Percentiles rank a stretch among this genome's conserved stretches.
Evolutionary conservation across 1,140 invertebrate species (phyloP).

Genomic region (Cyclina sinensis): DNA sequence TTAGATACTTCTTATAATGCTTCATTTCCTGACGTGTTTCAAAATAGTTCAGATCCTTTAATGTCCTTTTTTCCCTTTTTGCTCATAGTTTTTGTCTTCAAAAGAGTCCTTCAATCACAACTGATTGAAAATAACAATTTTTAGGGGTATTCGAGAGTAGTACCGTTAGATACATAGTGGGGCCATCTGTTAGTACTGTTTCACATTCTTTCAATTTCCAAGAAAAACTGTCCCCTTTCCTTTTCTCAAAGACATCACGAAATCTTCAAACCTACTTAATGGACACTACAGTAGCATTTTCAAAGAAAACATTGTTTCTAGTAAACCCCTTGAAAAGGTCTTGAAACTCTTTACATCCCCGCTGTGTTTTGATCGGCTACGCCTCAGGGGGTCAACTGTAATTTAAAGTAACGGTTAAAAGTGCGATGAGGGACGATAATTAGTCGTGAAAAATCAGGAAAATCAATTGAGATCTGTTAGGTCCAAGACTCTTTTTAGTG

Average conservation of each 20-base stretch:
- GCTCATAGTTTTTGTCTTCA: too few relatives aligned
- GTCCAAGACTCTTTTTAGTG: slow-evolving; percentile 28
- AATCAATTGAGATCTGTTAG: slow-evolving; percentile 48
- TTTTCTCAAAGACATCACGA: slow-evolving; percentile 2
- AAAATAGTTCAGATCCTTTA: too few relatives aligned
- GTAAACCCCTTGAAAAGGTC: slow-evolving; percentile 58
- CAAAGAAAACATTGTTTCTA: slow-evolving; percentile 67
- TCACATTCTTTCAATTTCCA: slow-evolving; percentile 22
- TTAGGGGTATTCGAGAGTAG: too few relatives aligned
- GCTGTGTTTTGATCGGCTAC: slow-evolving; percentile 28
- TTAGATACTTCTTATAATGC: too few relatives aligned
- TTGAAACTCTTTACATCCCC: background rate
- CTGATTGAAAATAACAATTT: too few relatives aligned
- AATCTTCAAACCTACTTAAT: background rate
- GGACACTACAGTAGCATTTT: slow-evolving; percentile 43
- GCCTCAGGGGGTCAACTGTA: slow-evolving; percentile 56
- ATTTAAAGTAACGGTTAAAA: slow-evolving; percentile 68
- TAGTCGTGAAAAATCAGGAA: slow-evolving; percentile 42
- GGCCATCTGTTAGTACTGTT: slow-evolving; percentile 53
- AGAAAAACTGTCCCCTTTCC: background rate
- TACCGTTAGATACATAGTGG: background rate
- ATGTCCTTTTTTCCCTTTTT: too few relatives aligned
- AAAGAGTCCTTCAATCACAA: too few relatives aligned
- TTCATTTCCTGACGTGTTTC: too few relatives aligned
- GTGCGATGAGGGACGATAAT: slow-evolving; percentile 47